These are phyloP conservation scores for Leptodactylus fuscus DNA, from an alignment of 2,113 vertebrate genomes.

Conservation along the genomic window DNA sequence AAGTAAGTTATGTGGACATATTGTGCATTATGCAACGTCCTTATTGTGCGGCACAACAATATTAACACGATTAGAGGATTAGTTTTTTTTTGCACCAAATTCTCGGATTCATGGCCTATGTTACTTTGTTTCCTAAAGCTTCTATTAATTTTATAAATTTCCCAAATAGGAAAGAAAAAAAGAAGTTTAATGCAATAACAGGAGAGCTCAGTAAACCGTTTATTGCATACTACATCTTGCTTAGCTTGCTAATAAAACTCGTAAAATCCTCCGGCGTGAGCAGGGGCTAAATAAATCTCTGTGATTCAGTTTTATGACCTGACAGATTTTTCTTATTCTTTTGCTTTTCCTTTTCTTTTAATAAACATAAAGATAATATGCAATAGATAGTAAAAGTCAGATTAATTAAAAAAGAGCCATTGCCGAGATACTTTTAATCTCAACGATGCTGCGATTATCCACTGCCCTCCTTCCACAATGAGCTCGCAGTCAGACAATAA, in stretches of 20 bases:
- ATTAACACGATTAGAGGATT: conserved; percentile 21
- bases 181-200: conserved; percentile 63
- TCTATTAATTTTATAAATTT: conserved; percentile 57
- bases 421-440: conserved; percentile 53
- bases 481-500: conserved; percentile 52
- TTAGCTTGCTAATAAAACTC: conserved; percentile 70
- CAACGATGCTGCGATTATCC: conserved; percentile 15
- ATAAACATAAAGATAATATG: conserved; percentile 64
- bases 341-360: conserved; percentile 50
- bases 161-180: conserved; percentile 50
- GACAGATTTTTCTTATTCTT: conserved; percentile 49
- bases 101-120: conserved; percentile 50
- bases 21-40: not conserved
- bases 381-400: conserved; percentile 64
- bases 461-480: conserved; percentile 56
- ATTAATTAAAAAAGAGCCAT: conserved; percentile 65
- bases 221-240: conserved; percentile 65
- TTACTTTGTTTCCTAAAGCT: conserved; percentile 55
- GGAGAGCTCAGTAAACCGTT: conserved; percentile 64
- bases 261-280: conserved; percentile 64
- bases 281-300: conserved; percentile 66
- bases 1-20: not conserved
- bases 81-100: conserved; percentile 8
- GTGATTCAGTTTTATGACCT: conserved; percentile 62
- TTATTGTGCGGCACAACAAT: conserved; percentile 17